Percentiles rank a stretch among this genome's conserved stretches.
phyloP scores from a whole-genome alignment of 1,140 invertebrate species.

The Mactra quadrangularis region DNA sequence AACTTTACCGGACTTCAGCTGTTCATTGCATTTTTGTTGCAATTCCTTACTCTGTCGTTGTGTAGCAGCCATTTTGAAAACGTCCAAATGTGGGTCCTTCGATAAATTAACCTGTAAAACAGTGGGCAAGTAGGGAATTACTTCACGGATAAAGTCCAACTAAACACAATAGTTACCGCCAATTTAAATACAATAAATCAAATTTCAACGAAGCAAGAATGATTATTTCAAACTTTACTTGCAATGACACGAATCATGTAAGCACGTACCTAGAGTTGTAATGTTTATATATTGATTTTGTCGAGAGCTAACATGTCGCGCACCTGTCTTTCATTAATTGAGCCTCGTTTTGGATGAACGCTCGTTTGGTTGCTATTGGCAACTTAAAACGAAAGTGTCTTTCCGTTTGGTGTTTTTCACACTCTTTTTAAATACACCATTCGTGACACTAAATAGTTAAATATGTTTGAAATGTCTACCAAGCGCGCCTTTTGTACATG shows the following conservation, averaged over 20 bases:
- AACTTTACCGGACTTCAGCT: slow-evolving; percentile 87
- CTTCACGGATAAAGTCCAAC: background rate
- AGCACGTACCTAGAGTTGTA: background rate
- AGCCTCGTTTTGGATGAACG: slow-evolving; percentile 45
- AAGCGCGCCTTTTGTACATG: too few species aligned
- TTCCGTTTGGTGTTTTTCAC: too few species aligned
- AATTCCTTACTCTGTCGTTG: slow-evolving; percentile 89
- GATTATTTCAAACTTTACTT: too few species aligned
- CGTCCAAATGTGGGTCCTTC: background rate
- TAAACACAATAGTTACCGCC: too few species aligned
- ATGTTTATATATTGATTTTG: slow-evolving; percentile 51
- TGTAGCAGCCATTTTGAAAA: slow-evolving; percentile 78
- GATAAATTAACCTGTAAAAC: too few species aligned
- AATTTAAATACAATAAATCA: too few species aligned
- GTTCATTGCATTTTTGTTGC: slow-evolving; percentile 88
- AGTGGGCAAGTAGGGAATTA: too few species aligned
- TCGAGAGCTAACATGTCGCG: slow-evolving; percentile 30
- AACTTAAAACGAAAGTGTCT: slow-evolving; percentile 11
- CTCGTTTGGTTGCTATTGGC: slow-evolving; percentile 16
- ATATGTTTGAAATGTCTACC: too few species aligned
- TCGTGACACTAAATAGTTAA: too few species aligned
- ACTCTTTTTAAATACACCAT: too few species aligned
- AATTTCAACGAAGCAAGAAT: too few species aligned
- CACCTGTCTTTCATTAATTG: slow-evolving; percentile 29
- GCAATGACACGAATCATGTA: background rate